Base-by-base conservation (phyloP, 2,888 invertebrate genomes). In the Cabera pusaria region DNA sequence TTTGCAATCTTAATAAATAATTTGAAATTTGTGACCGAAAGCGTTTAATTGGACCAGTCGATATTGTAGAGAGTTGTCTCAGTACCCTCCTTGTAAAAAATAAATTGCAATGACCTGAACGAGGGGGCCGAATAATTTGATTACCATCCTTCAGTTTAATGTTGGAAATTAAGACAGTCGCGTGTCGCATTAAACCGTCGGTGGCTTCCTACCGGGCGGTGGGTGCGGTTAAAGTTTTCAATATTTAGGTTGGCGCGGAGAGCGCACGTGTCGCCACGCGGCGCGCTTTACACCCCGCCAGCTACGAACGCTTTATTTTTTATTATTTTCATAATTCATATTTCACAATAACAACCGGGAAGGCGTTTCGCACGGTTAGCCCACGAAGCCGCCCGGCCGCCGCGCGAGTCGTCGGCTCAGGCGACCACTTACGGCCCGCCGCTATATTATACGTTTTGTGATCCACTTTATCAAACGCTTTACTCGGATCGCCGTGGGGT, bases 281-380 rank as follows among this genome's bases (percentile, higher is more conserved):
- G 55, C 76, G 20, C 71, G 74, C 59, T 73, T 86, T 83, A 84
- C 70, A 64, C 84, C 81, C 83, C 85, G 52, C 74, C 61, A 64
- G 55, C 48, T 47, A 44, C 46, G 60, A 64, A 55, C 75, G 72
- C 64, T 81, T 76, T 77, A 84, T 79, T 87, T 87, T 87, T 87
- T 87, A 88, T 85, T 85, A 87, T 87, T 86, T 88, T 86, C 85
- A 86, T 86, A 86, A 85, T 87, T 88, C 86, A 87, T 78, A 77
- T 83, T 85, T 84, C 84, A 85, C 84, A 83, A 85, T 83, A 86
- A 83, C 83, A 86, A 83, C 78, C 69, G 79, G 70, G 85, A 79
- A 85, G 86, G 85, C 86, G 87, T 86, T 85, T 86, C 86, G 87
- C 87, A 86, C 86, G 87, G 85, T 84, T 86, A 80, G 81, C 73